Conservation (phyloP, 2,113 vertebrate genomes). For the Murina feae region DNA sequence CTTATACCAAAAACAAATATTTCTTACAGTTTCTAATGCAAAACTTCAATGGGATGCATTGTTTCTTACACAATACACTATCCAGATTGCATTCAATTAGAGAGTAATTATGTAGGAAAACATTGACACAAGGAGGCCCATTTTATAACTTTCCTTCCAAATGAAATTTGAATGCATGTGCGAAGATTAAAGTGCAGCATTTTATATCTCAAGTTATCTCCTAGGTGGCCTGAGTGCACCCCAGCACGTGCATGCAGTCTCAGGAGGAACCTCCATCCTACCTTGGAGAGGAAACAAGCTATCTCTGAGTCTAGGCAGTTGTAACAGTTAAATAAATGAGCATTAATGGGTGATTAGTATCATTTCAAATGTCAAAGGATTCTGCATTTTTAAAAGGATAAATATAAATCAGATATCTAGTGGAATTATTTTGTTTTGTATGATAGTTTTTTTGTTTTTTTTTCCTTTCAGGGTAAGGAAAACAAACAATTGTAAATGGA, state of each 20-base stretch:
- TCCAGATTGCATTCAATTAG: background rate
- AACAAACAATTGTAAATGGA: background rate
- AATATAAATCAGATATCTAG: background rate
- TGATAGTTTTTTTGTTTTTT: background rate
- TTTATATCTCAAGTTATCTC: background rate
- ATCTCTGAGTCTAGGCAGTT: background rate
- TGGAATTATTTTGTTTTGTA: background rate
- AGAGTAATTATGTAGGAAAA: slow-evolving; percentile 34
- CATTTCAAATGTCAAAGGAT: background rate
- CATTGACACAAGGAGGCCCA: background rate
- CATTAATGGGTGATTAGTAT: background rate
- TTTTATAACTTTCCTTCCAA: slow-evolving; percentile 22
- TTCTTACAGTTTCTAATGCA: background rate
- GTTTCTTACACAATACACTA: background rate
- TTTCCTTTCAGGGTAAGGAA: background rate
- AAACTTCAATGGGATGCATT: background rate
- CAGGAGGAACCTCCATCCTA: background rate
- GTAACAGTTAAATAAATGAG: background rate
- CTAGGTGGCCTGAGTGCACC: background rate
- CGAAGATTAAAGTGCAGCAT: background rate
- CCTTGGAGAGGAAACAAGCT: background rate
- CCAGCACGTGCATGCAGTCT: rapidly evolving
- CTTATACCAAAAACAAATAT: background rate
- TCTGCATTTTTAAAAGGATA: background rate
- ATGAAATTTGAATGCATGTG: background rate